A percentile compares a stretch with the other conserved stretches of the same genome.
Evolutionary conservation across 53 echinoderm and acorn worm species (phyloP).

Genomic region (Pentamera pediparva): DNA sequence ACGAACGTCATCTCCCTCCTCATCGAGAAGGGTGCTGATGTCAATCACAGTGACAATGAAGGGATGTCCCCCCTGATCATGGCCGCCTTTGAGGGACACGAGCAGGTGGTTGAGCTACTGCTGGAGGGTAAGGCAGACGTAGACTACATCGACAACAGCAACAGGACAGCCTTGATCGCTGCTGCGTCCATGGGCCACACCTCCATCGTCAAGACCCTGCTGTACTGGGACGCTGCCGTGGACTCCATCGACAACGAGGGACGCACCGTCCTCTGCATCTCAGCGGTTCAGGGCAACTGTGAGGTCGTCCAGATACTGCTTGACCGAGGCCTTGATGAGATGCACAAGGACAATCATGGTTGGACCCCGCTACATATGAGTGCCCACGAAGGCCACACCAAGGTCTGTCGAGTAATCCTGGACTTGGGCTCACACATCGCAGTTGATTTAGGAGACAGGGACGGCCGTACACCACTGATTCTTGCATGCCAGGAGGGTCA

Average conservation of each 20-base stretch:
- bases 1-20: constrained; percentile 83
- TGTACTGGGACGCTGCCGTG: constrained; percentile 86
- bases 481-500: constrained; percentile 97
- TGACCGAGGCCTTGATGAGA: constrained; percentile 93
- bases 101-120: constrained; percentile 83
- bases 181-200: constrained; percentile 97
- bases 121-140: constrained; percentile 95
- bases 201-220: constrained; percentile 67
- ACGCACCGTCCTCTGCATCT: constrained; percentile 89
- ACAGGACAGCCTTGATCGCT: constrained; percentile 86
- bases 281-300: constrained; percentile 84
- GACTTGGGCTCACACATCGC: constrained; percentile 74
- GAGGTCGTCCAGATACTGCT: constrained; percentile 87
- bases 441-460: constrained; percentile 86
- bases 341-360: constrained; percentile 96
- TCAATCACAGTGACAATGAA: constrained; percentile 93
- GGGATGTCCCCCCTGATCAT: constrained; percentile 95
- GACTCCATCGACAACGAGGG: constrained; percentile 97
- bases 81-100: constrained; percentile 95
- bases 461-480: constrained; percentile 88
- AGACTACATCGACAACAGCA: constrained; percentile 89
- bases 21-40: constrained; percentile 72
- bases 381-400: constrained; percentile 86
- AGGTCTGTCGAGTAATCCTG: constrained; percentile 83
- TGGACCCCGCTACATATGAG: constrained; percentile 99